phyloP scores from a whole-genome alignment of 2,113 vertebrate genomes.

The Canis aureus region DNA sequence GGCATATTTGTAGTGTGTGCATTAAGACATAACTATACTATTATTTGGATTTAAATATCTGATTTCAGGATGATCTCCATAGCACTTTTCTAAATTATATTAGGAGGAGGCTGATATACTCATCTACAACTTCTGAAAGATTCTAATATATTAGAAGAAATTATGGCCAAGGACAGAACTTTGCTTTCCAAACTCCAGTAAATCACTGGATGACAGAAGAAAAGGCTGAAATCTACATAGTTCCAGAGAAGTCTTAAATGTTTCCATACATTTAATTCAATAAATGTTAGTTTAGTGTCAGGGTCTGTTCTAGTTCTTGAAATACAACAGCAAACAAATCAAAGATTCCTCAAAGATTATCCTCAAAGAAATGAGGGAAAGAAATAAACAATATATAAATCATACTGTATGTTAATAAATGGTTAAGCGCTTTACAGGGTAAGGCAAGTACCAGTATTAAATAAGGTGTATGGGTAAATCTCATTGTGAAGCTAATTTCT shows the following conservation, averaged over 20 bases:
- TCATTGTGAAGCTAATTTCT: not conserved
- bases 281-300: not conserved
- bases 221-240: not conserved
- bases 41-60: conserved; percentile 23
- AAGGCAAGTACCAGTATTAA: not conserved
- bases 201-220: not conserved
- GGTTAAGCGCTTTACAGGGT: not conserved
- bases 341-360: not conserved
- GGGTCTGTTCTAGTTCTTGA: not conserved
- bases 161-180: not conserved
- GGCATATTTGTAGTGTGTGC: not conserved
- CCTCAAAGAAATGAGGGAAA: not conserved
- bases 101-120: not conserved
- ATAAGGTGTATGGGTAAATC: not conserved
- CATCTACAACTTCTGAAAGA: not conserved
- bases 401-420: not conserved
- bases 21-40: not conserved
- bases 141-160: not conserved
- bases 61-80: not conserved
- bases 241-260: not conserved
- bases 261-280: not conserved
- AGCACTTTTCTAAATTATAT: conserved; percentile 11
- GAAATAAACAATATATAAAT: not conserved
- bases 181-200: not conserved
- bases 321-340: not conserved